Evolutionary conservation across 1,140 invertebrate species (phyloP), one percentile per base, ranked within the genome.

Genomic region (Leptonema lineaticorne): DNA sequence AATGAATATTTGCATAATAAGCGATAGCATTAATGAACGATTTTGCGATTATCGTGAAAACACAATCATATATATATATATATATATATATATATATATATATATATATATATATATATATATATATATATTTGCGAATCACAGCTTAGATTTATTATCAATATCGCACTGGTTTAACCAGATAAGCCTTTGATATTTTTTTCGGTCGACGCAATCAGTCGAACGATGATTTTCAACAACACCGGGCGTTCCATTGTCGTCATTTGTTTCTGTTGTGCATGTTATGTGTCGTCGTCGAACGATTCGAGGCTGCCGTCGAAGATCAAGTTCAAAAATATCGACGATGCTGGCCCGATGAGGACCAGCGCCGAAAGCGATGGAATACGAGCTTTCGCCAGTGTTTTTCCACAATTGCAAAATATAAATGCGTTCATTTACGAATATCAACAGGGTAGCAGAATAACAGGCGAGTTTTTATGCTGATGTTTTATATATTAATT

Each of bases 371-470:
- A 22, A 64, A 1, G 26, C 27, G 9, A 29, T n/a, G 24, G 45
- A 22, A 26, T 29, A 9, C 22, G 20, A 22, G 18, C 29, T 6
- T 41, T 64, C 62, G 41, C 4, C 1, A 45, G 29, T 22, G 29
- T 29, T 6, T 24, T 53, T 53, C 22, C 50, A 2, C 22, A 26
- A 14, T 18, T 69, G 63, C 37, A 27, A 14, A 69, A 60, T 11
- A 50, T 66, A 11, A 66, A 69, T 27, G 48, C 63, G 4, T 69
- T 46, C 46, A 50, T 65, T 9, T 69, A 66, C 37, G 63, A 66
- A 66, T 69, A 69, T 30, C 63, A 27, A n/a, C 24, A 59, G 20
- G 68, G 68, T 24, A 41, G 11, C 2, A 59, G 68, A 29, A 62
- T 69, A 16, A 30, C 56, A 1, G 68, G 68, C 66, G 24, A 6